Conservation (phyloP, 2,888 invertebrate genomes). For the Pterobdella sp. region DNA sequence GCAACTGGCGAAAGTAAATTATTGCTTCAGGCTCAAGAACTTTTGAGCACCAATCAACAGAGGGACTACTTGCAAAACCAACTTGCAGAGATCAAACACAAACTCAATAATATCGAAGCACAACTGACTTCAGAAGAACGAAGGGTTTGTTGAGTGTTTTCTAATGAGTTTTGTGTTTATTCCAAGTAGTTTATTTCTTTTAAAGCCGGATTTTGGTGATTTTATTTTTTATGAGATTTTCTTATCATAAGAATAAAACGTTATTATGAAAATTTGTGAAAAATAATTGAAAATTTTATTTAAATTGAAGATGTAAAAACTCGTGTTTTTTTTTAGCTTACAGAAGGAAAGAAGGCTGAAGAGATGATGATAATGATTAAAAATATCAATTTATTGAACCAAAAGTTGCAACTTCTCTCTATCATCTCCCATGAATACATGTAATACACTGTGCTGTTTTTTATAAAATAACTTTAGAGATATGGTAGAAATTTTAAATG, state of each 20-base stretch:
- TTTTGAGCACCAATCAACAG: constrained; percentile 14
- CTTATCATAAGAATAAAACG: too few species aligned
- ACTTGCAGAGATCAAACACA: constrained; percentile 1
- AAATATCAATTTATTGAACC: not conserved
- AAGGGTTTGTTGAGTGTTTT: constrained; percentile 10
- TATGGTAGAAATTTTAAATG: too few species aligned
- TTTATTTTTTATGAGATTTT: too few species aligned
- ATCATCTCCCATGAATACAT: not conserved
- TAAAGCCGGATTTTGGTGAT: not conserved
- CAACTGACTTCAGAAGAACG: constrained; percentile 7
- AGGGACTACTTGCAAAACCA: constrained; percentile 19
- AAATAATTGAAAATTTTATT: too few species aligned
- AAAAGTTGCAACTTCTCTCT: constrained; percentile 9
- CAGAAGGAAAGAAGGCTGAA: too few species aligned
- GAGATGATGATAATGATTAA: not conserved
- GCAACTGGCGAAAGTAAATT: not conserved
- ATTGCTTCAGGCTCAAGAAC: constrained; percentile 10
- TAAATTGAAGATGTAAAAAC: too few species aligned
- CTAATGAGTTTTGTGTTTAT: too few species aligned
- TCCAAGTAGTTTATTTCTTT: not conserved
- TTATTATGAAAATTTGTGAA: too few species aligned
- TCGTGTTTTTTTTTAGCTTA: too few species aligned
- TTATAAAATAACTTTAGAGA: too few species aligned
- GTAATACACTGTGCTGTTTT: too few species aligned
- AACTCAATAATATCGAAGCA: constrained; percentile 11